These are phyloP conservation scores for Catharus minimus DNA, from an alignment of 2,113 vertebrate genomes.

Conservation along the genomic window DNA sequence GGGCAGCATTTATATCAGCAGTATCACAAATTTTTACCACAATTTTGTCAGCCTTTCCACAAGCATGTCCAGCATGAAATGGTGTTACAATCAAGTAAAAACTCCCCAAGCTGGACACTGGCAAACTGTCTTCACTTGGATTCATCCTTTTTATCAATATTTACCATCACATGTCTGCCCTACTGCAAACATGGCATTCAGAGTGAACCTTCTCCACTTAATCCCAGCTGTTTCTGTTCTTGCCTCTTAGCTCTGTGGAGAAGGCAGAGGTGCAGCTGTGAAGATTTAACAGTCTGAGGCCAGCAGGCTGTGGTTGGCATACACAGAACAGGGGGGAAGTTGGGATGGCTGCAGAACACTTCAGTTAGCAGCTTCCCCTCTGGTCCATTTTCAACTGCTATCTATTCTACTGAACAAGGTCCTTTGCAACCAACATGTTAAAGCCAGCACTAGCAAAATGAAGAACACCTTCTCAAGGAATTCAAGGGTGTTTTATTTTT, in stretches of 20 bases:
- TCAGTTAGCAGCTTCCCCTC: background rate
- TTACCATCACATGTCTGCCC: background rate
- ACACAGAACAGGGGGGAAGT: background rate
- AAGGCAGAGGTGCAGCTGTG: background rate
- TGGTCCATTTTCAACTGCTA: background rate
- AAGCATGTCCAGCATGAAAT: accelerated
- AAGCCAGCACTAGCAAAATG: background rate
- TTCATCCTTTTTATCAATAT: background rate
- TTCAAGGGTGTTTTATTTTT: background rate
- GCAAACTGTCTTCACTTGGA: background rate
- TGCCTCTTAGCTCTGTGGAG: background rate
- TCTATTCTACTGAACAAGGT: background rate
- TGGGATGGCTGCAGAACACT: background rate
- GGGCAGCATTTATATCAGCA: background rate
- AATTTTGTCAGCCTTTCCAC: background rate
- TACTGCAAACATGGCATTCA: background rate
- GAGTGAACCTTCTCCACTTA: background rate
- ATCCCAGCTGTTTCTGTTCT: background rate
- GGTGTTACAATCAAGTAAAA: background rate
- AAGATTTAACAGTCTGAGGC: background rate
- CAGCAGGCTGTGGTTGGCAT: background rate
- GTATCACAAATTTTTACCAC: background rate
- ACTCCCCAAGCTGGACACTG: background rate
- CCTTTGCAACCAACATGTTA: background rate
- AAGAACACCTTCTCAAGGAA: background rate